A percentile compares a stretch with the other conserved stretches of the same genome.
These are phyloP conservation scores for Bufotes viridis DNA, from an alignment of 2,797 vertebrate genomes.

Conservation along the genomic window DNA sequence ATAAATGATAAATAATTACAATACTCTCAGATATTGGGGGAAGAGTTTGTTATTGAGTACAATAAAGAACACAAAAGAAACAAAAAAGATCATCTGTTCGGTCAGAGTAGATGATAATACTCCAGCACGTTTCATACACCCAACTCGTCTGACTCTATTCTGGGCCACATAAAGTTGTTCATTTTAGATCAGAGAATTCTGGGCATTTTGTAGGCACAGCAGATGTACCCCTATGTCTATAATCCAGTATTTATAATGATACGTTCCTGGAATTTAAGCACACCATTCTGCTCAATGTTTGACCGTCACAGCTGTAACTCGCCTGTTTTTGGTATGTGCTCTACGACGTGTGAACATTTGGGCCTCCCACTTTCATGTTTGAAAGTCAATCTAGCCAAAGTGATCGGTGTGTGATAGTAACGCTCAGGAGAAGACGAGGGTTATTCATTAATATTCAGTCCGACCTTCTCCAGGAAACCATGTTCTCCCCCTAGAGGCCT, in stretches of 20 bases:
- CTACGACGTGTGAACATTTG: not conserved
- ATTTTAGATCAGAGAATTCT: not conserved
- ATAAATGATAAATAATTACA: too few species aligned
- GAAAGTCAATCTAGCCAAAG: not conserved
- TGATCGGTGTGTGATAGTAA: not conserved
- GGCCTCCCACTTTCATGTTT: not conserved
- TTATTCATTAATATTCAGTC: conserved; percentile 65
- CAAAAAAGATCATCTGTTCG: not conserved
- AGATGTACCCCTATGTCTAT: not conserved
- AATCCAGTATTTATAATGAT: not conserved
- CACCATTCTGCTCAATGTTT: not conserved
- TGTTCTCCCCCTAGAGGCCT: conserved; percentile 59
- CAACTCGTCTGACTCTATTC: not conserved
- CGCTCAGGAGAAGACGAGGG: not conserved
- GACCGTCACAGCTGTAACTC: not conserved
- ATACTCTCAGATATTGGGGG: too few species aligned
- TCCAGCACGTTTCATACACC: not conserved
- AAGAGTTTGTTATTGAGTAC: too few species aligned
- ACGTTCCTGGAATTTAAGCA: not conserved
- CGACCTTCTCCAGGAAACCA: conserved; percentile 66
- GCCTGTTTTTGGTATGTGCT: too few species aligned
- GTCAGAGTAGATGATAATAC: not conserved
- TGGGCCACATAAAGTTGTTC: not conserved
- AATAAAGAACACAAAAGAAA: too few species aligned
- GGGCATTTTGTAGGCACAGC: not conserved